A percentile compares a stretch with the other conserved stretches of the same genome.
Evolutionary conservation across 2,888 invertebrate species (phyloP).

Genomic region (Nycteola revayana): DNA sequence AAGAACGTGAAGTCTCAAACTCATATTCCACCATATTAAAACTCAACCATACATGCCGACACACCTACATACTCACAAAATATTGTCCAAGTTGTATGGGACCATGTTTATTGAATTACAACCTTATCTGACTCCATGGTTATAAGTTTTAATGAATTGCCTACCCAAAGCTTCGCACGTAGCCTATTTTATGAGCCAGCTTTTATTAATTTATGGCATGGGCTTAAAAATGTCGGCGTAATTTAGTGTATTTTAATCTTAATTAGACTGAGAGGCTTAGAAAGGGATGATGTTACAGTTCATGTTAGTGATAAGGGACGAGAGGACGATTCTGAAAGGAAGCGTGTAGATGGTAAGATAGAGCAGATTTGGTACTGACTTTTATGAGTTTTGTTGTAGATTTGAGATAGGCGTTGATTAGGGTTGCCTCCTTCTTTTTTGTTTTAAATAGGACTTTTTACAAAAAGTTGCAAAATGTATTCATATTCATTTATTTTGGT

Average conservation of each 20-base stretch:
- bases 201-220: slow-evolving; percentile 36
- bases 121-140: slow-evolving; percentile 61
- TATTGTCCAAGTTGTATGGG: slow-evolving; percentile 27
- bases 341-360: slow-evolving; percentile 19
- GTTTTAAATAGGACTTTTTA: too few species aligned
- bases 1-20: too few species aligned
- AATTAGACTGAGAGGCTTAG: slow-evolving; percentile 23
- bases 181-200: slow-evolving; percentile 38
- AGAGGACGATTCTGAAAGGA: slow-evolving; percentile 19
- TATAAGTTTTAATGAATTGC: slow-evolving; percentile 72
- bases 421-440: too few species aligned
- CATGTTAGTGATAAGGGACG: slow-evolving; percentile 14
- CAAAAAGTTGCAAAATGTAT: too few species aligned
- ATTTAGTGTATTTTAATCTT: slow-evolving; percentile 45
- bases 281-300: slow-evolving; percentile 11
- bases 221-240: slow-evolving; percentile 35
- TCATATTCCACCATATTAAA: too few species aligned
- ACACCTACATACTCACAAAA: slow-evolving; percentile 30
- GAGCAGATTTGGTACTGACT: not conserved
- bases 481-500: too few species aligned
- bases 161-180: slow-evolving; percentile 37
- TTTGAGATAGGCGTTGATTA: not conserved
- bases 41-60: too few species aligned
- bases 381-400: slow-evolving; percentile 10
- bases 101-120: slow-evolving; percentile 71